Conservation (phyloP, 2,797 vertebrate species). For the Lates japonicus region DNA sequence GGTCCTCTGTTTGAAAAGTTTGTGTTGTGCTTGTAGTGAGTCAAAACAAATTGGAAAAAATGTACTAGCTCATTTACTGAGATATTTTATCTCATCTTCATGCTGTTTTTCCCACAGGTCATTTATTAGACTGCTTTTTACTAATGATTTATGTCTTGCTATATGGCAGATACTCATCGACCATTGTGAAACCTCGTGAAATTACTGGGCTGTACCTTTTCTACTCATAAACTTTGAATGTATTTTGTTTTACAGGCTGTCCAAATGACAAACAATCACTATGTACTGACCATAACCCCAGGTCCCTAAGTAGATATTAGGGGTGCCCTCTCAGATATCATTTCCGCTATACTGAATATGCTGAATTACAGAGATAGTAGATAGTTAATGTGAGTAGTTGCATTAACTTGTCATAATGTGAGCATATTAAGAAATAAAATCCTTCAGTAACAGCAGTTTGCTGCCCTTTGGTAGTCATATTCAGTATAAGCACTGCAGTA, state of each 20-base stretch:
- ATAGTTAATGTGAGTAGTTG: slow-evolving; percentile 5
- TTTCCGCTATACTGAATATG: background rate
- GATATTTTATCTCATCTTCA: background rate
- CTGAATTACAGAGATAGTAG: background rate
- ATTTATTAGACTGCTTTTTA: background rate
- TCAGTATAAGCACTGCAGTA: slow-evolving; percentile 11
- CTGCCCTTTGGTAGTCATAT: background rate
- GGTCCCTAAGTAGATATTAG: background rate
- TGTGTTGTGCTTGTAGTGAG: slow-evolving; percentile 1
- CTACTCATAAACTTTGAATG: too few relatives aligned
- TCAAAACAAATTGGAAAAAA: slow-evolving; percentile 14
- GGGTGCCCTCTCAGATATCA: background rate
- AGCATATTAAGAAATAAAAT: slow-evolving; percentile 11
- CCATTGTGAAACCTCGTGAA: background rate
- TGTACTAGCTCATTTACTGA: background rate
- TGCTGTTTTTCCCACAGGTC: background rate
- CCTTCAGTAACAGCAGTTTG: background rate
- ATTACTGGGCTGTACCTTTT: background rate
- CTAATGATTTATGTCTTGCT: background rate
- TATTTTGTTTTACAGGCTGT: too few relatives aligned
- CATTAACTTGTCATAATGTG: slow-evolving; percentile 20
- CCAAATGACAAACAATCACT: too few relatives aligned
- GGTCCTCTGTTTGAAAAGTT: slow-evolving; percentile 16
- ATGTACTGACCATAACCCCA: background rate
- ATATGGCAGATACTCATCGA: background rate